Conservation (phyloP, 2,113 vertebrate species). For the Phyllostomus hastatus region DNA sequence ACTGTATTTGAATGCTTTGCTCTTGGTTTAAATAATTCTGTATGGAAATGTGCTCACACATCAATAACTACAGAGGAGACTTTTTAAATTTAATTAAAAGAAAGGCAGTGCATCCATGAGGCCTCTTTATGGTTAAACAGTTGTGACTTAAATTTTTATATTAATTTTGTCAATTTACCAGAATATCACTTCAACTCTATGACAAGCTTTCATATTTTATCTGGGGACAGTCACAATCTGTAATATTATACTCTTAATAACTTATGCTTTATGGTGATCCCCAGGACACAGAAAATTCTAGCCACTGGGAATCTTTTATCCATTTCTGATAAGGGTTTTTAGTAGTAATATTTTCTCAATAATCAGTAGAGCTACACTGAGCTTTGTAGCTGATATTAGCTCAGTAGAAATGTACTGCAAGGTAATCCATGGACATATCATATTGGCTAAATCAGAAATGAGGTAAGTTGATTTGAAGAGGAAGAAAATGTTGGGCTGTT, state of each 20-base stretch:
- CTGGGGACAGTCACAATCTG: slow-evolving; percentile 75
- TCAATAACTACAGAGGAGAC: slow-evolving; percentile 66
- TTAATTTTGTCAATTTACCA: slow-evolving; percentile 87
- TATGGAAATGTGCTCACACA: slow-evolving; percentile 77
- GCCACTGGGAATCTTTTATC: slow-evolving; percentile 51
- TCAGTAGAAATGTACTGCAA: slow-evolving; percentile 59
- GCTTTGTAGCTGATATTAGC: slow-evolving; percentile 26
- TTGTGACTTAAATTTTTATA: slow-evolving; percentile 80
- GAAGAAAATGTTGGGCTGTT: not conserved
- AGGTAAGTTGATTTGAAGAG: slow-evolving; percentile 77
- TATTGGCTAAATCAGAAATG: slow-evolving; percentile 40
- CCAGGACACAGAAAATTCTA: slow-evolving; percentile 56
- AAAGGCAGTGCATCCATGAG: slow-evolving; percentile 62
- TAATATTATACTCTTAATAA: slow-evolving; percentile 72
- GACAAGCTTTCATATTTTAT: slow-evolving; percentile 86
- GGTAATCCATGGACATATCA: not conserved
- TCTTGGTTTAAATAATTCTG: slow-evolving; percentile 85
- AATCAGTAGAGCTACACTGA: slow-evolving; percentile 51
- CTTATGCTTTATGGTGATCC: slow-evolving; percentile 71
- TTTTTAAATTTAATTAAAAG: slow-evolving; percentile 82
- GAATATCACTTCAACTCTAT: slow-evolving; percentile 81
- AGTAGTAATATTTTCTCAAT: slow-evolving; percentile 46
- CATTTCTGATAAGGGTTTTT: slow-evolving; percentile 40
- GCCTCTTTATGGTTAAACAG: slow-evolving; percentile 76
- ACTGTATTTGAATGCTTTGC: slow-evolving; percentile 76